Percentiles rank a stretch among this genome's conserved stretches.
These are phyloP conservation scores for Craterocephalus amniculus DNA, from an alignment of 2,797 vertebrate genomes.

Conservation along the genomic window DNA sequence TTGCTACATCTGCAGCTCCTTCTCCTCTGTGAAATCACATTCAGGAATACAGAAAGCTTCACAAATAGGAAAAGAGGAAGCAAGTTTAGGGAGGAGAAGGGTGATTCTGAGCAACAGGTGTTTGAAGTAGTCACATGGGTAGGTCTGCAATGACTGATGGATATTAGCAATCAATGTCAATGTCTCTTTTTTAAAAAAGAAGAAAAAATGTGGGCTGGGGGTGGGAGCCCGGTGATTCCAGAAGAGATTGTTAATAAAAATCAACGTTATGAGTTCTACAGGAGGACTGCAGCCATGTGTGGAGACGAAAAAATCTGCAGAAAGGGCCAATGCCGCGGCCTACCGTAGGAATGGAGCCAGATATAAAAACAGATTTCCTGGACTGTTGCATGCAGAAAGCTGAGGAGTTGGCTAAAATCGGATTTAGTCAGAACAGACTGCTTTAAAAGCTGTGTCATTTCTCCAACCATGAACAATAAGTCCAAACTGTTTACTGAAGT, in stretches of 20 bases:
- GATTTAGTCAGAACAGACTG: background rate
- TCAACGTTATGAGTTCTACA: background rate
- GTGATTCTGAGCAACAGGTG: background rate
- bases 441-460: background rate
- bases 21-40: background rate
- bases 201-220: background rate
- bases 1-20: background rate
- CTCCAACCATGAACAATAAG: background rate
- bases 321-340: background rate
- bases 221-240: background rate
- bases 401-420: background rate
- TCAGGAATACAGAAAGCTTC: background rate
- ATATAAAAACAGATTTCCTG: background rate
- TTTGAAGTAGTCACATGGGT: background rate
- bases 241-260: background rate
- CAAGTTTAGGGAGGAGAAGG: background rate
- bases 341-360: background rate
- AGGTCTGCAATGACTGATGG: background rate
- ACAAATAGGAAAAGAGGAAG: background rate
- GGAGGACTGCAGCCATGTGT: background rate
- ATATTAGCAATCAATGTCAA: constrained; percentile 1
- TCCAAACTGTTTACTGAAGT: background rate
- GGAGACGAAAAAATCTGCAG: background rate
- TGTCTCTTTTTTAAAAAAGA: background rate
- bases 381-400: background rate